Base-by-base conservation (phyloP, 2,888 invertebrate species). In the Andrena haemorrhoa region DNA sequence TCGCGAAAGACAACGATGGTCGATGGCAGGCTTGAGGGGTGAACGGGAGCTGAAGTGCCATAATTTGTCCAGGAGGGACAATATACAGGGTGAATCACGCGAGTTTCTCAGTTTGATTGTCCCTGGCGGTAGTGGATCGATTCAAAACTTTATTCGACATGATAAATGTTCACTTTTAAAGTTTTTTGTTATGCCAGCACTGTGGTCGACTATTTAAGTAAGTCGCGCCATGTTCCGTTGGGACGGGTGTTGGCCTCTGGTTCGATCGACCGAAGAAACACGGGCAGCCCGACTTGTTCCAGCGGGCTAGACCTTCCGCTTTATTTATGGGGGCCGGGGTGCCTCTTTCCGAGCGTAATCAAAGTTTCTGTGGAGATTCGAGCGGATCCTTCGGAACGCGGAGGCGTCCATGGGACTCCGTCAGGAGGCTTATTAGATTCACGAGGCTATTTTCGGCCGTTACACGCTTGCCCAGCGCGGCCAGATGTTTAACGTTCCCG, bases 401-500 rank as follows among this genome's bases (percentile, higher is more conserved):
- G 73, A 79, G 65, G 66, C 60, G 72, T 61, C 31, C 35, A 10
- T 31, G 61, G 33, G 56, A 61, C 63, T 53, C n/a, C 29, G 72
- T 56, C 63, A 51, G 49, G 64, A 61, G 29, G 65, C 79, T 73
- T 66, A 61, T 79, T 68, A 73, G 66, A 79, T 79, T 79, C 79
- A 73, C 73, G 35, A n/a, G 63, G 66, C 80, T 80, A 80, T 80
- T 80, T 80, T 80, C 53, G 56, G 79, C 29, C 23, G 79, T 80
- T 80, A 68, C 80, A 53, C 56, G 73, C 35, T 23, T 41, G 60
- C 16, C 49, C 71, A 35, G 33, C 10, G 29, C 49, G 58, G 49
- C 80, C 80, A 80, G 80, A 80, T 80, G 80, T 73, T 80, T 79
- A 53, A 73, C 65, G 65, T 66, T 80, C 73, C 47, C 60, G 26